Evolutionary conservation across 2,797 vertebrate genomes (phyloP).

Genomic region (Microchirus variegatus): DNA sequence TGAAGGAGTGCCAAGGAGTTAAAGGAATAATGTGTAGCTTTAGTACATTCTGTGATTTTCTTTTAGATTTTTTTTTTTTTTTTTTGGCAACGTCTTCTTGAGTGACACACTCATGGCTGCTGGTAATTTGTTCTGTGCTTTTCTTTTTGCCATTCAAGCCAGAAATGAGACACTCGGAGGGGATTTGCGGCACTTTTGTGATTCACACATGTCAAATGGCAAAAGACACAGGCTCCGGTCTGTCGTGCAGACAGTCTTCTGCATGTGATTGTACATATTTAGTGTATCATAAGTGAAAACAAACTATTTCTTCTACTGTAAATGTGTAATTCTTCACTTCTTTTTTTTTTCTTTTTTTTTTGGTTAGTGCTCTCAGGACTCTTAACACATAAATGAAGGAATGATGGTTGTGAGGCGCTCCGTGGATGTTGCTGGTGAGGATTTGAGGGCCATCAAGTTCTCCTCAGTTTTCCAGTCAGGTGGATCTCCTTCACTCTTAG

Average conservation of each 20-base stretch:
- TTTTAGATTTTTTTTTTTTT: conserved; percentile 43
- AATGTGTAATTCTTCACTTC: conserved; percentile 94
- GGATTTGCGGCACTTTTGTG: conserved; percentile 84
- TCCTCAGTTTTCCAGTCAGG: conserved; percentile 61
- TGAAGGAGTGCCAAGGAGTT: conserved; percentile 80
- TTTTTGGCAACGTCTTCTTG: conserved; percentile 62
- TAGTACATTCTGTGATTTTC: conserved; percentile 74
- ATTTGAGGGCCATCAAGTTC: conserved; percentile 54
- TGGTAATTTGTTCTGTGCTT: conserved; percentile 74
- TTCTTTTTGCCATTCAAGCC: conserved; percentile 79
- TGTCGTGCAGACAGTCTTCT: conserved; percentile 83
- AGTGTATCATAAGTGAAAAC: conserved; percentile 96
- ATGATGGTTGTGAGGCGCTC: conserved; percentile 63
- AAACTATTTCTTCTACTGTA: conserved; percentile 90
- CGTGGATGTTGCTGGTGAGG: conserved; percentile 56
- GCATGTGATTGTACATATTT: conserved; percentile 96
- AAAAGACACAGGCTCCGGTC: conserved; percentile 89
- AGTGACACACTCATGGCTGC: conserved; percentile 83
- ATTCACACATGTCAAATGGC: conserved; percentile 77
- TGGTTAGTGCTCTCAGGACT: conserved; percentile 99
- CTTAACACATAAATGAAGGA: conserved; percentile 87
- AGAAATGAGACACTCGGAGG: conserved; percentile 86
- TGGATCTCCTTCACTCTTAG: conserved; percentile 64
- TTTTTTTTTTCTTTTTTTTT: conserved; percentile 75
- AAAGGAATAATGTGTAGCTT: conserved; percentile 75